Percentiles rank a stretch among this genome's conserved stretches.
Conservation (phyloP, 2,888 invertebrate species). For the Cephus nigrinus region DNA sequence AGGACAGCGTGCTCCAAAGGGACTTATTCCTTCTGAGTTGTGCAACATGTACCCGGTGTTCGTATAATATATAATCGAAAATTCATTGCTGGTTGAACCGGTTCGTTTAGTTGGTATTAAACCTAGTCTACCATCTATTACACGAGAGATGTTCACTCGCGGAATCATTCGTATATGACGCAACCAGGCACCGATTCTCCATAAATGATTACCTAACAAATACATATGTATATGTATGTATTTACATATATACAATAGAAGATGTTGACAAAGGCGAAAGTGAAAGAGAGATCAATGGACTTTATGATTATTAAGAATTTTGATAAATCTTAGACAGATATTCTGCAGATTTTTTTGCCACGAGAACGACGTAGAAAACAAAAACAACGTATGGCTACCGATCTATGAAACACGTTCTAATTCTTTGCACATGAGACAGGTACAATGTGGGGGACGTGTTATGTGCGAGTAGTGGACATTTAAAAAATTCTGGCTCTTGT, state of each 20-base stretch:
- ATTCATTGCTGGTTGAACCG: constrained; percentile 33
- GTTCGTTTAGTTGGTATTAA: constrained; percentile 15
- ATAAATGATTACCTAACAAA: neutral
- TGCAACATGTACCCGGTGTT: constrained; percentile 17
- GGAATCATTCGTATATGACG: neutral
- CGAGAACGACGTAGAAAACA: neutral
- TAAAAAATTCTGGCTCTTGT: neutral
- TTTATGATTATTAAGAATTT: neutral
- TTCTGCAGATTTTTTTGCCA: neutral
- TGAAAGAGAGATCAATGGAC: neutral
- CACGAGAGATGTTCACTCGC: neutral
- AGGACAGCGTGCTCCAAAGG: constrained; percentile 45
- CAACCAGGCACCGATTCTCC: neutral
- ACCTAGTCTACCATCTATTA: neutral
- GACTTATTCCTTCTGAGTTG: constrained; percentile 36
- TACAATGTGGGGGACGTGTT: neutral
- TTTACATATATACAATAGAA: neutral
- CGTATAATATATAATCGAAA: constrained; percentile 23
- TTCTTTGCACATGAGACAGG: neutral
- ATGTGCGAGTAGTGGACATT: neutral
- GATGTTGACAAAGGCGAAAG: neutral
- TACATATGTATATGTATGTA: neutral
- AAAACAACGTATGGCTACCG: neutral
- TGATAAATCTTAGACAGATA: neutral
- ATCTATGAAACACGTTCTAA: neutral